Evolutionary conservation across 1,140 invertebrate species (phyloP).

Genomic region (Cotesia vestalis): DNA sequence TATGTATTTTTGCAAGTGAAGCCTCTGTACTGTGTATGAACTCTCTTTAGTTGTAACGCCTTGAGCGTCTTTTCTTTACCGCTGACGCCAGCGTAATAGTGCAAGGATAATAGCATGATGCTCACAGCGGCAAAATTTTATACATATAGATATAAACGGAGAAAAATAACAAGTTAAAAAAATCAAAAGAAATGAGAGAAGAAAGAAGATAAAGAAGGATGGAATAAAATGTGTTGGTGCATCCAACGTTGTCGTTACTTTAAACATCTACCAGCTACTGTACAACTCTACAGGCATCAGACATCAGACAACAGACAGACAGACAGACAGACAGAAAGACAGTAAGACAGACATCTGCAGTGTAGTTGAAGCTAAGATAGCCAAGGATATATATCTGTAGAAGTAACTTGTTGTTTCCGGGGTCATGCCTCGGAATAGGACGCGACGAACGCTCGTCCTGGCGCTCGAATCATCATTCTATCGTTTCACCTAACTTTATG

Average conservation of each 20-base stretch:
- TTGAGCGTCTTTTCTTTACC: constrained; percentile 29
- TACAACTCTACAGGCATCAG: no score
- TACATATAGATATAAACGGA: constrained; percentile 6
- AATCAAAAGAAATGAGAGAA: neutral
- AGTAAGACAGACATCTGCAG: constrained; percentile 7
- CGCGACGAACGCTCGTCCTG: constrained; percentile 53
- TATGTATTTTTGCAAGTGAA: no score
- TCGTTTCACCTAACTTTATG: constrained; percentile 60
- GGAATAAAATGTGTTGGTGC: no score
- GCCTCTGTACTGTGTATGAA: neutral
- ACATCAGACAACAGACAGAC: neutral
- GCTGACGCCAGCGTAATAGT: constrained; percentile 40
- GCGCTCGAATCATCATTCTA: constrained; percentile 48
- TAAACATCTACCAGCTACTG: no score
- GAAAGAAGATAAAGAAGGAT: constrained; percentile 6
- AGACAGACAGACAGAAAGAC: neutral
- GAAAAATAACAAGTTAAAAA: constrained; percentile 8
- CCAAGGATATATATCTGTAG: constrained; percentile 1
- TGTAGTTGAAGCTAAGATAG: constrained; percentile 2
- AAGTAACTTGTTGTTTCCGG: constrained; percentile 54
- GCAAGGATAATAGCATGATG: constrained; percentile 40
- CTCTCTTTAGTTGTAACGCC: constrained; percentile 32
- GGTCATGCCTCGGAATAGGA: constrained; percentile 62
- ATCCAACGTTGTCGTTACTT: no score
- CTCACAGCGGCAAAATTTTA: constrained; percentile 33